Evolutionary conservation across 2,797 vertebrate species (phyloP), one percentile per base, ranked within the genome.

Genomic region (Yasuhikotakia modesta): DNA sequence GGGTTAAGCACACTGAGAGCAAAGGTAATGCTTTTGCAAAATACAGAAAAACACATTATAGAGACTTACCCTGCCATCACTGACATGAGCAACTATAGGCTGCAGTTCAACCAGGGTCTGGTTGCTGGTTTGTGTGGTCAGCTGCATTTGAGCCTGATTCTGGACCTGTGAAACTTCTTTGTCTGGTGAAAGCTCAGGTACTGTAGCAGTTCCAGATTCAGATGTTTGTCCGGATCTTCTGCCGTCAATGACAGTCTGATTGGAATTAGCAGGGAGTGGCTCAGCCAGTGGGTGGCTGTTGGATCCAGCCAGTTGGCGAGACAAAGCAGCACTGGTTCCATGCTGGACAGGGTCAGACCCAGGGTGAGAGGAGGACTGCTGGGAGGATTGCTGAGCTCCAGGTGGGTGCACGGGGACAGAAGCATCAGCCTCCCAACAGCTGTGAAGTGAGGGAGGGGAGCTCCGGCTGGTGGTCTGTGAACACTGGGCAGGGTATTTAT

Each of bases 211-310:
- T 90, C 93, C 79, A 68, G 45, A 81, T 81, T 89, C 87, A 81
- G 91, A 91, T 68, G 90, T 88, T 16, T 82, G 79, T 0, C 73
- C 64, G 6, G 66, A 27, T 4, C 48, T 63, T 72, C 74, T 74
- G 1, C 19, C 69, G 10, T 86, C 85, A 65, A 91, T 90, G 19
- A 90, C 90, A 1, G 91, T 88, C 81, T 92, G 94, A 64, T 88
- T 85, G 3, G 91, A 91, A 73, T 91, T 91, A 83, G 87, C 80
- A 64, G 91, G 81, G 82, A 89, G 89, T 80, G 91, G 83, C 35
- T 95, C 94, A 64, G 88, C 85, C 69, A 89, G 93, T n/a, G 89
- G 84, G 43, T 91, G 91, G 45, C 93, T 67, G 86, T 90, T 75
- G 81, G 83, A 16, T 88, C 77, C 0, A 73, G 86, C 6, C 85